phyloP scores from a whole-genome alignment of 1,140 invertebrate genomes.

The Tetramorium alpestre region DNA sequence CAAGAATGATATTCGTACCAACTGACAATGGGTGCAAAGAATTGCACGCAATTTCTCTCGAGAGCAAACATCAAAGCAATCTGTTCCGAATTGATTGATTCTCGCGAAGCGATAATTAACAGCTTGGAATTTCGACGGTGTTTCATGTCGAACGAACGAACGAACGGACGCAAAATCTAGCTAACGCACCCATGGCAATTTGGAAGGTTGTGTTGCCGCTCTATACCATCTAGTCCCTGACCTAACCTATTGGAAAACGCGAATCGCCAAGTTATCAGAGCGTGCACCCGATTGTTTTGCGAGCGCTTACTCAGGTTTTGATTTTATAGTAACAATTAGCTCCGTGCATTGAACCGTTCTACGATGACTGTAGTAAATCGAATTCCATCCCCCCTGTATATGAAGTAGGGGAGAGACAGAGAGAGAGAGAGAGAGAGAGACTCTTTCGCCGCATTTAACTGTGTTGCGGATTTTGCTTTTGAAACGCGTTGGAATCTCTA shows the following conservation, averaged over 20 bases:
- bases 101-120: conserved; percentile 50
- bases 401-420: background rate
- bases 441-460: conserved; percentile 41
- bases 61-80: conserved; percentile 47
- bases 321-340: conserved; percentile 55
- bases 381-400: background rate
- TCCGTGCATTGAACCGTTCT: conserved; percentile 12
- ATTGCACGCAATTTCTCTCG: conserved; percentile 36
- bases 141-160: background rate
- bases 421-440: background rate
- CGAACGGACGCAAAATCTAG: conserved; percentile 7
- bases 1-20: conserved; percentile 18
- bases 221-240: conserved; percentile 32
- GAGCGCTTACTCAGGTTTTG: conserved; percentile 58
- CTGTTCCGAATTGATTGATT: conserved; percentile 53
- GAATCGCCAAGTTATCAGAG: conserved; percentile 63
- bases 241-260: conserved; percentile 64
- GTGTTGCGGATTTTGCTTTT: conserved; percentile 44
- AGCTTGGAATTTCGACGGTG: conserved; percentile 39
- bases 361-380: conserved; percentile 45
- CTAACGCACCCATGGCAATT: conserved; percentile 45
- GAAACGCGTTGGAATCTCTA: conserved; percentile 28
- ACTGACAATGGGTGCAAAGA: conserved; percentile 23
- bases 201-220: conserved; percentile 16
- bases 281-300: conserved; percentile 57